Conservation (phyloP, 1,140 invertebrate genomes). For the Platorchestia sp. region DNA sequence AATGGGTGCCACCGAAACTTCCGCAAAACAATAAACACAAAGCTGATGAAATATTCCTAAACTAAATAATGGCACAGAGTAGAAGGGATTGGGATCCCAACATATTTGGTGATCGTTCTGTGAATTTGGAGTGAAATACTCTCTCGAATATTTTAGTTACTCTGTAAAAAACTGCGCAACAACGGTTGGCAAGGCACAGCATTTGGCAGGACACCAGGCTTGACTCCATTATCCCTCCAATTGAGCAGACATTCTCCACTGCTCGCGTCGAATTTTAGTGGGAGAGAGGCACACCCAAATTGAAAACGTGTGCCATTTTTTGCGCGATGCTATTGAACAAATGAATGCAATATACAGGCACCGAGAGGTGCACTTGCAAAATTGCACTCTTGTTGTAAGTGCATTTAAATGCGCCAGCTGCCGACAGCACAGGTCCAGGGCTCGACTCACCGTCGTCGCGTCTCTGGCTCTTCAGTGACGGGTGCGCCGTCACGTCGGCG, state of each 20-base stretch:
- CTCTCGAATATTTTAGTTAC: not conserved
- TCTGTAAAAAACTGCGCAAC: not conserved
- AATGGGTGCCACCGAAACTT: not conserved
- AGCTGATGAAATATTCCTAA: not conserved
- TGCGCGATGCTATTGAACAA: not conserved
- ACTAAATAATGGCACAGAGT: too few species aligned
- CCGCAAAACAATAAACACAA: not conserved
- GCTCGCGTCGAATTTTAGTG: not conserved
- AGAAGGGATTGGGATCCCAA: too few species aligned
- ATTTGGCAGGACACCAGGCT: not conserved
- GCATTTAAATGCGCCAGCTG: not conserved
- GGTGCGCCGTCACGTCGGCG: not conserved
- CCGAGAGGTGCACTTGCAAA: conserved; percentile 5
- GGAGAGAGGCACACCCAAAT: not conserved
- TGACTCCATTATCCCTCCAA: not conserved
- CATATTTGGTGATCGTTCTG: not conserved
- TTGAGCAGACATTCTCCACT: not conserved
- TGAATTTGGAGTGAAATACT: not conserved
- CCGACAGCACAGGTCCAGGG: not conserved
- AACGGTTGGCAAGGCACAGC: not conserved
- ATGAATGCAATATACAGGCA: not conserved
- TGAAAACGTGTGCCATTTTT: not conserved
- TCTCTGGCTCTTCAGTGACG: not conserved
- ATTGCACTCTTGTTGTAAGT: not conserved
- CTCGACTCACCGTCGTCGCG: not conserved